Conservation (phyloP, 2,797 vertebrate species). For the Psittacula echo region DNA sequence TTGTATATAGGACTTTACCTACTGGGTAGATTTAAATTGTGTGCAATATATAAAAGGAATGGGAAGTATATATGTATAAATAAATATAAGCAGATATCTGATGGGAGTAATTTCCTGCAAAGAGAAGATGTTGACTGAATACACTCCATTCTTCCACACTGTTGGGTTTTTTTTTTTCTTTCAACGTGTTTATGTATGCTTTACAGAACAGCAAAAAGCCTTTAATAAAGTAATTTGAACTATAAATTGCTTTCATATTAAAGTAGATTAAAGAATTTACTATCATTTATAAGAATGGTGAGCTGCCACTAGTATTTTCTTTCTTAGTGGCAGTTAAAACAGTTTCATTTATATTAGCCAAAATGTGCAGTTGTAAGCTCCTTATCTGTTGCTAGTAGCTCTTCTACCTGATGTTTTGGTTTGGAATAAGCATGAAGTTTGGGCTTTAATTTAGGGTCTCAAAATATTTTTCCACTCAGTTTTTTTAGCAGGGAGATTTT, state of each 20-base stretch:
- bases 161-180: neutral
- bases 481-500: neutral
- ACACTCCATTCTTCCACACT: neutral
- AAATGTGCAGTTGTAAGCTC: neutral
- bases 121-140: neutral
- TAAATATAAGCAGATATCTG: neutral
- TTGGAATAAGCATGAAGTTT: neutral
- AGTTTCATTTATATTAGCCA: neutral
- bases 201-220: neutral
- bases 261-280: neutral
- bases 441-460: neutral
- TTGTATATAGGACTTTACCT: neutral
- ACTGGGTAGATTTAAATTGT: neutral
- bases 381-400: neutral
- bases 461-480: neutral
- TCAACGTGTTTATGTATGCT: neutral
- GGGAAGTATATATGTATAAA: neutral
- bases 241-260: neutral
- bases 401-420: neutral
- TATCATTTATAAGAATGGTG: neutral
- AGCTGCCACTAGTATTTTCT: neutral
- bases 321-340: neutral
- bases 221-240: neutral
- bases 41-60: neutral
- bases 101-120: neutral